Base-by-base conservation (phyloP, 2,113 vertebrate genomes). In the Sialia sialis region DNA sequence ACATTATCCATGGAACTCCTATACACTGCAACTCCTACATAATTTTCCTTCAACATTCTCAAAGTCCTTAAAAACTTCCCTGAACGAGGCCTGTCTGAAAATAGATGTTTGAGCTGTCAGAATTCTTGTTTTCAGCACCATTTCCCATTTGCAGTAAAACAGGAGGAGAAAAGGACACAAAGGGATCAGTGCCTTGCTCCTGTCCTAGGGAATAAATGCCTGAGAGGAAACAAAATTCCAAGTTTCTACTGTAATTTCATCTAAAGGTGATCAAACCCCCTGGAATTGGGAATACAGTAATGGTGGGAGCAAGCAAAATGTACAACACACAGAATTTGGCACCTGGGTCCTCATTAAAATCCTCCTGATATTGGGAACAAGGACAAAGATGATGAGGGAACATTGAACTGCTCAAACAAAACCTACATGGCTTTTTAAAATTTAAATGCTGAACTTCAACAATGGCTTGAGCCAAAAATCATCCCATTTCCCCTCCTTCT, bases 301-400 rank as follows among this genome's bases (percentile, higher is more conserved):
- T 4, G 51, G 21, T 21, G 43, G 60, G 55, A 66, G 22, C 2
- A 27, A 64, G 43, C 2, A 48, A 51, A 80, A 69, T 3, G 19
- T 14, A 26, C 44, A 30, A 30, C 11, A 10, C 18, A 23, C 13
- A 52, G 7, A 44, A n/a, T 9, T 11, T 77, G 48, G 46, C 39
- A 32, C 60, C 72, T 75, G 60, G 32, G 55, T 74, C 52, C 58
- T 44, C 23, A 75, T 8, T 48, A 58, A 73, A 49, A 4, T 5
- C 16, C 9, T 25, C 25, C 16, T 4, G 7, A 26, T 4, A 16
- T 11, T 18, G 21, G 1, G 3, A 48, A 6, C 0, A 13, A 73
- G 58, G 74, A 77, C 58, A 43, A 49, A 62, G 91, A 38, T 39
- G 34, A 0, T 26, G n/a, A 51, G 36, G 44, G 52, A n/a, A 30